Base-by-base conservation (phyloP, 2,888 invertebrate species). In the Caenorhabditis becei region DNA sequence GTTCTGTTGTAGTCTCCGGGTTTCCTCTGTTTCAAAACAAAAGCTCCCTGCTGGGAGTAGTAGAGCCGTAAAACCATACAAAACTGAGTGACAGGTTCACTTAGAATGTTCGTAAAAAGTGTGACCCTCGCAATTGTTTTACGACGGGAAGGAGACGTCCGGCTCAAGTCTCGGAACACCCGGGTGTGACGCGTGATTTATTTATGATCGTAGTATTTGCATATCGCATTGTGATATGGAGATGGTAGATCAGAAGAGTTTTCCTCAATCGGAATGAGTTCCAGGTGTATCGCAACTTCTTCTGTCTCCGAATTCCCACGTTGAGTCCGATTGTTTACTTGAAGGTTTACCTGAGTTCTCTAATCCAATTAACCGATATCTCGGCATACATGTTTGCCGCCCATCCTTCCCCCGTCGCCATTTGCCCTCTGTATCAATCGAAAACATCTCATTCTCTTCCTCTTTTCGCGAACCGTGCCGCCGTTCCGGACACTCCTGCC, bases 381-480 rank as follows among this genome's bases (percentile, higher is more conserved):
- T 53, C 23, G 8, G 32, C 26, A 54, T 23, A 18, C 1, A 51
- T 35, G 47, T 47, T 44, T 63, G 56, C 62, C 56, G 35, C 56
- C 63, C 47, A 47, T 61, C 53, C 37, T 23, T 62, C 20, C 41
- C 41, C 18, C 23, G 14, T 37, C 41, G 23, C 54, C 61, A 8
- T 35, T 44, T 47, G 49, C 44, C 72, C 44, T 58, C 18, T 66
- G 59, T 74, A 74, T 74, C 74, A 74, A 47, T 65, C 63, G 74
- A 66, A 74, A 74, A 59, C 74, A 74, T 74, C 74, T 74, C 11
- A 8, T 53, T 37, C 20, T 49, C 11, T 20, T 47, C 44, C 37
- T 41, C 37, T 41, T 18, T 23, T 28, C 26, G 16, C 23, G 32
- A 20, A 51, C 32, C 69, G 69, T 70, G 54, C 71, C 62, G 65